A percentile compares a stretch with the other conserved stretches of the same genome.
These are phyloP conservation scores for Aphelenchoides bicaudatus DNA, from an alignment of 2,888 invertebrate genomes.

Conservation along the genomic window DNA sequence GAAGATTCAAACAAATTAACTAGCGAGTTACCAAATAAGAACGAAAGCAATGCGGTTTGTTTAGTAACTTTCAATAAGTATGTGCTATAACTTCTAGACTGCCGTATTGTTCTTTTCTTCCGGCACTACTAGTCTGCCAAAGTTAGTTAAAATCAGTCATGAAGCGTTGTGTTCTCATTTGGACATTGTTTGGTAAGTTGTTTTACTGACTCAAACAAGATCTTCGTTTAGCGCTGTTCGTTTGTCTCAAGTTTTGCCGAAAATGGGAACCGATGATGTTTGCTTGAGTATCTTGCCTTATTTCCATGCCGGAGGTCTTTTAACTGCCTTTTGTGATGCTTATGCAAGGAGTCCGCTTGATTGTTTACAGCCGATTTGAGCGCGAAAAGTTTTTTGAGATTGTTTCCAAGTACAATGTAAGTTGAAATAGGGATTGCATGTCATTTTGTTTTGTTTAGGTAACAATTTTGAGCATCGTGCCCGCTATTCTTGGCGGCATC, in stretches of 20 bases:
- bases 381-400: neutral
- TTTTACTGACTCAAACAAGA: neutral
- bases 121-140: slow-evolving; percentile 50
- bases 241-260: slow-evolving; percentile 15
- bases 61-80: neutral
- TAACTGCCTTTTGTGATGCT: slow-evolving; percentile 44
- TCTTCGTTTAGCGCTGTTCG: slow-evolving; percentile 22
- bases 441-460: no score
- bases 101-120: slow-evolving; percentile 48
- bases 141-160: slow-evolving; percentile 39
- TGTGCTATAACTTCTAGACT: slow-evolving; percentile 11
- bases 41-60: neutral
- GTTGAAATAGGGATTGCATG: no score
- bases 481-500: no score
- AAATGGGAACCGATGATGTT: slow-evolving; percentile 22
- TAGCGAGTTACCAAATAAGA: neutral
- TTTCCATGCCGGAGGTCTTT: slow-evolving; percentile 50
- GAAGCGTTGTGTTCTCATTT: slow-evolving; percentile 35
- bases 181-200: slow-evolving; percentile 28
- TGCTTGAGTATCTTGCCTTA: slow-evolving; percentile 47
- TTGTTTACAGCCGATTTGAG: neutral
- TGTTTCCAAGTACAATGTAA: neutral
- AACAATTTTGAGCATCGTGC: slow-evolving; percentile 40
- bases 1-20: neutral
- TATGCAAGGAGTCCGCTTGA: slow-evolving; percentile 3